Evolutionary conservation across 1,140 invertebrate genomes (phyloP), one percentile per base, ranked within the genome.

Genomic region (Harlomillsia oculata): DNA sequence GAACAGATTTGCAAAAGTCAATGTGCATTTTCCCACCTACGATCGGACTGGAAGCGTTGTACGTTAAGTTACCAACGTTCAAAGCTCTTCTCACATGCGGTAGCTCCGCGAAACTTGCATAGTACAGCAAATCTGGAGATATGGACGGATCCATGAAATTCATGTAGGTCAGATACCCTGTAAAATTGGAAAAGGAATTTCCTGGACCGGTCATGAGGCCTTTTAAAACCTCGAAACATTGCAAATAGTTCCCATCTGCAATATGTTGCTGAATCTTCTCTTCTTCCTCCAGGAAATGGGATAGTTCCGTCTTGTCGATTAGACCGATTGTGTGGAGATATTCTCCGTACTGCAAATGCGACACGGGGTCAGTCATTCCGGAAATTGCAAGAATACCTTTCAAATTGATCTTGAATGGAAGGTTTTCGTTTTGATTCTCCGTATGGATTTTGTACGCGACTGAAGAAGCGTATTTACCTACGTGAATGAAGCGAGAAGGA

Each of bases 371-470:
- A 57, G 68, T 71, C 0, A 76, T 67, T 2, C 75, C 75, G 63
- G 76, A 73, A 11, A 75, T 76, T 53, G 39, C 20, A 26, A 37
- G 13, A 14, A 50, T 77, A 21, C 76, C 76, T 62, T 54, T 39
- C 16, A 59, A 21, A 26, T 59, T 59, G 21, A 59, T 56, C 14
- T 37, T 41, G 0, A 25, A 3, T 9, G 32, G 34, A 16, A 34
- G 29, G 20, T 30, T 44, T 41, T 34, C 20, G n/a, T n/a, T n/a
- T 20, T 41, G 20, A 37, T 54, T 51, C 28, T 80, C 76, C 60
- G 76, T 74, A 67, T 88, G 81, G 45, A 90, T 89, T 14, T 81
- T 80, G 66, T 85, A 79, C 1, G 79, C 80, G 11, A 87, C 67
- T 0, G 84, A 80, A 14, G 87, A 85, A 0, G 88, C 81, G 74